Conservation (phyloP, 2,888 invertebrate genomes). For the Ferdinandea cuprea region DNA sequence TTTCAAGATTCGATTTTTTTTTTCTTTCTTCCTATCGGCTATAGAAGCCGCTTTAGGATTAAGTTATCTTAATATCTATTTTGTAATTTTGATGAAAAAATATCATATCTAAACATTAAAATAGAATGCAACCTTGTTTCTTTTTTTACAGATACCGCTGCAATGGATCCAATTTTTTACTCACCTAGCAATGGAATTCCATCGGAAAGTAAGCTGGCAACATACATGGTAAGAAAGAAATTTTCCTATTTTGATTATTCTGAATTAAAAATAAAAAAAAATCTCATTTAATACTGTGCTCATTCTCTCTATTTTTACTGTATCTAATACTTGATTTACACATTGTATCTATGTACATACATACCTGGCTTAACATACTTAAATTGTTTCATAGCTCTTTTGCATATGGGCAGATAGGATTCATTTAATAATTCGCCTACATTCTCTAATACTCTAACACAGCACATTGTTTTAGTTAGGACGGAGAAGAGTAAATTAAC, state of each 20-base stretch:
- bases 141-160: constrained; percentile 81
- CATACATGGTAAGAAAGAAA: constrained; percentile 88
- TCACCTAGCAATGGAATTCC: constrained; percentile 89
- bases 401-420: neutral
- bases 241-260: constrained; percentile 23
- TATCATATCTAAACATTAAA: neutral
- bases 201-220: constrained; percentile 92
- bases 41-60: no score
- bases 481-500: constrained; percentile 2
- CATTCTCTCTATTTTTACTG: neutral
- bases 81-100: no score
- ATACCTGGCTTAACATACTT: constrained; percentile 31
- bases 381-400: constrained; percentile 41
- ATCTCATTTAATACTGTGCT: neutral
- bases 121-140: constrained; percentile 9
- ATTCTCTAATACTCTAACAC: neutral
- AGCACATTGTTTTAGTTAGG: neutral
- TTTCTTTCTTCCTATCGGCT: no score
- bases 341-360: constrained; percentile 42
- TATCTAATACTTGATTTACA: constrained; percentile 18
- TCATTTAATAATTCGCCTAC: constrained; percentile 45
- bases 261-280: neutral
- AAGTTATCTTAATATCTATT: no score
- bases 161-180: constrained; percentile 91
- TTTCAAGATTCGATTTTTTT: no score